phyloP scores from a whole-genome alignment of 2,797 vertebrate species.

The Etheostoma perlongum region DNA sequence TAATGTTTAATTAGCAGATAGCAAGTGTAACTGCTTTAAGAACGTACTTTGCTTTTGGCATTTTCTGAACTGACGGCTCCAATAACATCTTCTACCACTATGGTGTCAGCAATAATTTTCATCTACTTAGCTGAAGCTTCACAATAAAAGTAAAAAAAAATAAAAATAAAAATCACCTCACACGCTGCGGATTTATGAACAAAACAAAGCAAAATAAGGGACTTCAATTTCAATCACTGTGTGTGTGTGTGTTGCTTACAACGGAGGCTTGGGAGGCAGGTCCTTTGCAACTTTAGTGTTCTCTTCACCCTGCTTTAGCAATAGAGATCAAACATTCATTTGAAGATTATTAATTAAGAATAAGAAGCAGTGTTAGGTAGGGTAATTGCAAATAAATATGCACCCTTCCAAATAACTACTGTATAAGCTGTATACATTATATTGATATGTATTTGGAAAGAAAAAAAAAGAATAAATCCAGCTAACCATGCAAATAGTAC shows the following conservation, averaged over 20 bases:
- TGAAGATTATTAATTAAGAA: background rate
- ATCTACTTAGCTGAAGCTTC: too few species aligned
- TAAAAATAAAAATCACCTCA: background rate
- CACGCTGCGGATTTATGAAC: background rate
- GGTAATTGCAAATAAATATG: background rate
- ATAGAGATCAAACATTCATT: constrained; percentile 1
- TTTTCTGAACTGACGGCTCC: background rate
- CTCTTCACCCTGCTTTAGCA: background rate
- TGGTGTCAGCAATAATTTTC: too few species aligned
- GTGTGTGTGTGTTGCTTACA: constrained; percentile 45
- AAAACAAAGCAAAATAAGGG: background rate
- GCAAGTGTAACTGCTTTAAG: background rate
- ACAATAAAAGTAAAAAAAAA: too few species aligned
- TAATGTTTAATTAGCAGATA: too few species aligned
- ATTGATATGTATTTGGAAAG: background rate
- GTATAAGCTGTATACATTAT: background rate
- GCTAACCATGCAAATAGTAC: background rate
- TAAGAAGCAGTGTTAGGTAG: background rate
- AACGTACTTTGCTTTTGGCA: background rate
- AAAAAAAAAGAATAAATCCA: background rate
- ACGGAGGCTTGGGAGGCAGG: constrained; percentile 37
- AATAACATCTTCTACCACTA: background rate
- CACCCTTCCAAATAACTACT: background rate
- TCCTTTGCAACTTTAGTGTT: rapidly evolving
- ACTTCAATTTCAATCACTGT: background rate